Base-by-base conservation (phyloP, 2,113 vertebrate species). In the Tringa solitaria region DNA sequence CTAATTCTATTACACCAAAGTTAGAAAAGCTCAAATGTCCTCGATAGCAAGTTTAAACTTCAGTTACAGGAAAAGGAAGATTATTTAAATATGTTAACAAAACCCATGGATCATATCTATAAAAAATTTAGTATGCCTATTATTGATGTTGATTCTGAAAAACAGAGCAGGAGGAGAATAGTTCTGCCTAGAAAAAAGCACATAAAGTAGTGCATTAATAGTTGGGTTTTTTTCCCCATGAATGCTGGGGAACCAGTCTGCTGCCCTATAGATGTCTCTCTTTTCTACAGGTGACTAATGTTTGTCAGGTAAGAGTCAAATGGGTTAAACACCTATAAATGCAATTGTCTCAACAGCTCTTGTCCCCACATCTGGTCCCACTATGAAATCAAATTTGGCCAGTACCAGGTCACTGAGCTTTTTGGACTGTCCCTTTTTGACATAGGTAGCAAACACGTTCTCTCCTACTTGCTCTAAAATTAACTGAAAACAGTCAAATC, bases 31-130 rank as follows among this genome's bases (percentile, higher is more conserved):
- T 70, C 3, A 69, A 17, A 46, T 45, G 46, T 56, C 20, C 89
- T 51, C 17, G 18, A 10, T 50, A 67, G 20, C 4, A 74, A 50
- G 10, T 16, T 20, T 86, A 4, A 18, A n/a, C 2, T 48, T 69
- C 24, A 69, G 24, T 21, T 91, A 54, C 12, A 63, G 59, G 41
- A 73, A 51, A 75, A 65, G 9, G 7, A 93, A 72, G 5, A n/a
- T 33, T 60, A 8, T 85, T 45, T 30, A 60, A 12, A 14, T 46
- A 60, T 46, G 12, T 2, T 88, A 80, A 48, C 6, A 79, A 85
- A 82, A 13, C 0, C 0, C 9, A 59, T 2, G 23, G 1, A 8
- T 11, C 26, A 19, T 14, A 12, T 26, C 35, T 46, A 57, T 6
- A 17, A 30, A 75, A n/a, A 32, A 2, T 1, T 3, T 72, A 18